These are phyloP conservation scores for Rhyacichthys aspro DNA, from an alignment of 2,797 vertebrate species.

Conservation along the genomic window DNA sequence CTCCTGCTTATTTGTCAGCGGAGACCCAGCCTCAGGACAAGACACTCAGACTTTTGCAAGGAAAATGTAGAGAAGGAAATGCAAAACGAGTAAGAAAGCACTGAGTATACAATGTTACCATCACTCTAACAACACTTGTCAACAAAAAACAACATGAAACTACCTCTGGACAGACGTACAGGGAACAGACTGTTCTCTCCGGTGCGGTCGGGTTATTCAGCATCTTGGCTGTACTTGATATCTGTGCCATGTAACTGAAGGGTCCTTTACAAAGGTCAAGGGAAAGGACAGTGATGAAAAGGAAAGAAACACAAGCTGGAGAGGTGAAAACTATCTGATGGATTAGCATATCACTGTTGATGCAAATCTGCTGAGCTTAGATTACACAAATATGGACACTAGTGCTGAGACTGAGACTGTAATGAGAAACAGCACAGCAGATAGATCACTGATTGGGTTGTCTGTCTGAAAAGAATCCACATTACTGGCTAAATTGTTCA, in stretches of 20 bases:
- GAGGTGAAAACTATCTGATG: slow-evolving; percentile 60
- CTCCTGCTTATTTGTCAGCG: slow-evolving; percentile 41
- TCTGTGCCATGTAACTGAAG: slow-evolving; percentile 33
- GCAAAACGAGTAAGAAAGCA: slow-evolving; percentile 44
- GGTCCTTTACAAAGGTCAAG: slow-evolving; percentile 48
- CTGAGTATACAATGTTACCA: slow-evolving; percentile 25
- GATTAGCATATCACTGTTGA: slow-evolving; percentile 49
- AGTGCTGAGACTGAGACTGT: slow-evolving; percentile 6
- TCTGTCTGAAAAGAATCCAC: neutral
- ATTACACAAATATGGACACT: slow-evolving; percentile 63
- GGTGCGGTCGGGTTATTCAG: slow-evolving; percentile 6
- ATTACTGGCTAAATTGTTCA: neutral
- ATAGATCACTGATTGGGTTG: neutral
- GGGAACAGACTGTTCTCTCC: slow-evolving; percentile 1
- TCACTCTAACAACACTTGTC: slow-evolving; percentile 1
- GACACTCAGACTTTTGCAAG: slow-evolving; percentile 48
- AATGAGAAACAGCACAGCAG: neutral
- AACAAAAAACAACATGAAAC: slow-evolving; percentile 5
- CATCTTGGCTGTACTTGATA: slow-evolving; percentile 25
- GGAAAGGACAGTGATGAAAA: slow-evolving; percentile 53
- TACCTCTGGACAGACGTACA: neutral
- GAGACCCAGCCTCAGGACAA: no score
- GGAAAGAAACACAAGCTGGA: slow-evolving; percentile 65
- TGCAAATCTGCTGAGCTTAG: slow-evolving; percentile 43
- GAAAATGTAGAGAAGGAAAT: slow-evolving; percentile 52